Conservation (phyloP, 1,140 invertebrate genomes). For the Leptopilina boulardi region DNA sequence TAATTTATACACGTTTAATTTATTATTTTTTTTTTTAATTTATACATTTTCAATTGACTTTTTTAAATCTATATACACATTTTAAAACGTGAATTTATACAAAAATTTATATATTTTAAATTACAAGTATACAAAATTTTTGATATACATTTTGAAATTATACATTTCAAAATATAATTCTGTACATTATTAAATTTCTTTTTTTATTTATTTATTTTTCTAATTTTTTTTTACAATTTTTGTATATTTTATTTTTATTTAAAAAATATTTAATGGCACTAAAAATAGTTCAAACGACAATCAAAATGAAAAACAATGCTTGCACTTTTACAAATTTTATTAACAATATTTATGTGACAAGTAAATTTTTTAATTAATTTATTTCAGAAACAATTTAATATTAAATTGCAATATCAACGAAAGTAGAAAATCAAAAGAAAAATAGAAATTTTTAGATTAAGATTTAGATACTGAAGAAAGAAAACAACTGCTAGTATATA, state of each 20-base stretch:
- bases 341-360: not conserved
- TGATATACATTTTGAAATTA: too few relatives aligned
- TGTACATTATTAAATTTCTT: too few relatives aligned
- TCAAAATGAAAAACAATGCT: slow-evolving; percentile 28
- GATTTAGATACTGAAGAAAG: not conserved
- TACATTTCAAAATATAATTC: too few relatives aligned
- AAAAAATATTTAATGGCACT: not conserved
- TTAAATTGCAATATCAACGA: not conserved
- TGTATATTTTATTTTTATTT: not conserved
- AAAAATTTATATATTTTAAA: not conserved
- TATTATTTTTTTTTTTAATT: too few relatives aligned
- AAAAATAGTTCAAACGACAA: not conserved
- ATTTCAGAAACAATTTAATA: not conserved
- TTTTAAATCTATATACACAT: not conserved
- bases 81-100: not conserved
- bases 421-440: slow-evolving; percentile 20
- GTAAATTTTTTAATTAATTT: slow-evolving; percentile 1
- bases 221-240: too few relatives aligned
- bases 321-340: slow-evolving; percentile 13
- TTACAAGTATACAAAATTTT: not conserved
- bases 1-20: not conserved
- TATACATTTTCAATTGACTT: too few relatives aligned
- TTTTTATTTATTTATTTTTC: too few relatives aligned
- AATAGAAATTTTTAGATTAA: not conserved
- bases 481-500: slow-evolving; percentile 26